phyloP scores from a whole-genome alignment of 2,113 vertebrate species.

The Phrynosoma blainvillii region DNA sequence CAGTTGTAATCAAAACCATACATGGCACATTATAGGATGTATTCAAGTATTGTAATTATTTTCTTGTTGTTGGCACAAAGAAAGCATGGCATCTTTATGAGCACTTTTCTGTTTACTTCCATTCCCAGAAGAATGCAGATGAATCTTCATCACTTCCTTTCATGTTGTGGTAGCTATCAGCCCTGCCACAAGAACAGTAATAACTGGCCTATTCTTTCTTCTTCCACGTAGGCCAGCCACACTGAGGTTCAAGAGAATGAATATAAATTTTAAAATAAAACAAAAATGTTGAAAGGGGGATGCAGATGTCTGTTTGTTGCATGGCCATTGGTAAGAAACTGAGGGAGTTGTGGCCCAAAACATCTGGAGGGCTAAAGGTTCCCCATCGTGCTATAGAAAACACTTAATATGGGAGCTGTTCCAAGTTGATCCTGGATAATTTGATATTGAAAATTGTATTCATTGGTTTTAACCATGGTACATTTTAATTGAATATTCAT shows the following conservation, averaged over 20 bases:
- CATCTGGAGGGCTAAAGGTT: background rate
- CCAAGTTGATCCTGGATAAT: background rate
- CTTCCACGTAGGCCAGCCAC: background rate
- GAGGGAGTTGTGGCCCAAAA: background rate
- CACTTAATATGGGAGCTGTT: background rate
- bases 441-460: background rate
- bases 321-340: background rate
- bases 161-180: background rate
- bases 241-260: background rate
- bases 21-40: background rate
- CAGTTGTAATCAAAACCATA: background rate
- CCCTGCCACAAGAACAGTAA: background rate
- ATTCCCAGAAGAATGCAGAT: background rate
- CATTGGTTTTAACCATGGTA: background rate
- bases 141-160: background rate
- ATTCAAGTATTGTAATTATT: background rate
- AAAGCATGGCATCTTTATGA: background rate
- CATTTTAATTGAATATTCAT: background rate
- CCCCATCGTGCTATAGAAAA: background rate
- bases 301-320: background rate
- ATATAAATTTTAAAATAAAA: background rate
- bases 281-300: background rate
- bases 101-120: background rate
- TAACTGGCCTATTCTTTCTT: background rate
- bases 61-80: background rate